Percentiles rank a stretch among this genome's conserved stretches.
These are phyloP conservation scores for Lasioglossum albipes DNA, from an alignment of 1,140 invertebrate species.

Conservation along the genomic window DNA sequence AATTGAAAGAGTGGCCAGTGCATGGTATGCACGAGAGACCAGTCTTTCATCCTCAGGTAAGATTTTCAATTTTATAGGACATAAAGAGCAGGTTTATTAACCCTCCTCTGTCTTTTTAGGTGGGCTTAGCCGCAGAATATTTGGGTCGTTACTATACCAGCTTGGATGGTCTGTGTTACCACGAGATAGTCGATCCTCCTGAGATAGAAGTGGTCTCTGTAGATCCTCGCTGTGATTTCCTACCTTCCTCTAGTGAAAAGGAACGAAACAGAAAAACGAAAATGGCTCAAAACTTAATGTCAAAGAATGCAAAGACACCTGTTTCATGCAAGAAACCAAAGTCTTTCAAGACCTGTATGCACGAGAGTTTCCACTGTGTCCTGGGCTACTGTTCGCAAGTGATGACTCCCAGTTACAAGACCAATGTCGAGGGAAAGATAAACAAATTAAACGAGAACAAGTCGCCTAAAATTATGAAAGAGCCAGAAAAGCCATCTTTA, in stretches of 20 bases:
- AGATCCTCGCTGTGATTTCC: conserved; percentile 48
- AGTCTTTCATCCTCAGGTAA: conserved; percentile 72
- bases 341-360: conserved; percentile 65
- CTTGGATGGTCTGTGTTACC: conserved; percentile 61
- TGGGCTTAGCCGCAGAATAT: conserved; percentile 68
- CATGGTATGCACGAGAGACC: conserved; percentile 77
- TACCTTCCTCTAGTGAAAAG: conserved; percentile 15
- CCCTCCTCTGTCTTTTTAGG: conserved; percentile 39
- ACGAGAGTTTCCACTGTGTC: conserved; percentile 68
- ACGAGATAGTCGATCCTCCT: conserved; percentile 55
- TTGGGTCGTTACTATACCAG: conserved; percentile 65
- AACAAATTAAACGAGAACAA: not conserved
- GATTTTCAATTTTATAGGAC: not conserved
- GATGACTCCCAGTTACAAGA: conserved; percentile 55
- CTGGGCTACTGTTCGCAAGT: conserved; percentile 66
- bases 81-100: not conserved
- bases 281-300: not conserved
- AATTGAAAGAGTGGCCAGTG: conserved; percentile 72
- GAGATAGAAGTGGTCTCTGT: conserved; percentile 63
- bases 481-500: not conserved
- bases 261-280: conserved; percentile 2
- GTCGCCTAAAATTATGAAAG: not conserved
- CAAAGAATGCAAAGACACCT: not conserved
- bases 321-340: not conserved
- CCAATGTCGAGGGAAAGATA: conserved; percentile 47